phyloP scores from a whole-genome alignment of 2,888 invertebrate genomes.

The Agrilus biguttatus region DNA sequence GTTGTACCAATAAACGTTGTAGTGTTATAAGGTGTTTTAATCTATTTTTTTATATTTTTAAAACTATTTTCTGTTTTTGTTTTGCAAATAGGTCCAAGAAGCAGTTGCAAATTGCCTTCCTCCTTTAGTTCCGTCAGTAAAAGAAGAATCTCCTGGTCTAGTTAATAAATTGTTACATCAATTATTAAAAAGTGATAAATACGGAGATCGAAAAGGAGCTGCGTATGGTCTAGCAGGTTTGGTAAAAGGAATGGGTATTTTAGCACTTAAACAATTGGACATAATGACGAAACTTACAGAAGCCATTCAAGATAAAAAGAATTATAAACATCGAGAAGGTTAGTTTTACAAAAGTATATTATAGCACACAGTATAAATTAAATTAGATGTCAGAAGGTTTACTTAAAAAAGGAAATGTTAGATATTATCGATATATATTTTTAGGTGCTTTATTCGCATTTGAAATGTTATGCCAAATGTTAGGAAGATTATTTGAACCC shows the following conservation, averaged over 20 bases:
- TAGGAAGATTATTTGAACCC: conserved; percentile 95
- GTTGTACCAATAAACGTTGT: too few relatives aligned
- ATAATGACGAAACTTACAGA: conserved; percentile 88
- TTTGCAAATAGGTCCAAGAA: conserved; percentile 65
- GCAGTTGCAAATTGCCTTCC: conserved; percentile 94
- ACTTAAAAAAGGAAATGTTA: background rate
- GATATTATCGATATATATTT: conserved; percentile 8
- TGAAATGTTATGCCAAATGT: conserved; percentile 88
- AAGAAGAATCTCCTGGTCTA: conserved; percentile 77
- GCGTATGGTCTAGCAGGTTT: conserved; percentile 95
- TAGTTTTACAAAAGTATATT: background rate
- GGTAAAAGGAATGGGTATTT: conserved; percentile 92
- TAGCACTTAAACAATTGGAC: conserved; percentile 87
- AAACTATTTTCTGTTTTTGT: conserved; percentile 1
- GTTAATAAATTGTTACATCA: conserved; percentile 77
- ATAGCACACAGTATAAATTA: too few relatives aligned
- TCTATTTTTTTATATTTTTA: too few relatives aligned
- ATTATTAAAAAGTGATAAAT: conserved; percentile 79
- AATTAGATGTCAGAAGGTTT: too few relatives aligned
- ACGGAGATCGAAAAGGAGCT: conserved; percentile 87
- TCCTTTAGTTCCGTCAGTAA: conserved; percentile 82
- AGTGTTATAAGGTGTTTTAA: too few relatives aligned
- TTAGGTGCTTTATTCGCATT: conserved; percentile 88
- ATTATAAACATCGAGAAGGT: conserved; percentile 86
- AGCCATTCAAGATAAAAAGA: conserved; percentile 94